Percentiles rank a stretch among this genome's conserved stretches.
phyloP scores from a whole-genome alignment of 2,113 vertebrate species.

The Ciconia maguari region DNA sequence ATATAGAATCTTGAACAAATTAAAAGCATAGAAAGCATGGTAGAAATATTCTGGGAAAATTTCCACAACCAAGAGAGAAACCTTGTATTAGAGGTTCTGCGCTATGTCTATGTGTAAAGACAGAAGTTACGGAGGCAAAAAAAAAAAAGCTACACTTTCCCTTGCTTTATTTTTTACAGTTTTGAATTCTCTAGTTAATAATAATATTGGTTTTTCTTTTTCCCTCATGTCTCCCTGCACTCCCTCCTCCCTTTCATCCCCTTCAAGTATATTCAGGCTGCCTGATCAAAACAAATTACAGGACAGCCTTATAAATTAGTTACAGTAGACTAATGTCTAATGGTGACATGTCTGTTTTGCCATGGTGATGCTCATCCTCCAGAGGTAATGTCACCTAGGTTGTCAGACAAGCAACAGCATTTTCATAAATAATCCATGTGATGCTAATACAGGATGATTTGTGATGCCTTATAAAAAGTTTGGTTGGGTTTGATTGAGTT shows the following conservation, averaged over 20 bases:
- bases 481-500: conserved; percentile 54
- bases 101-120: background rate
- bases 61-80: background rate
- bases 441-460: conserved; percentile 70
- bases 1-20: background rate
- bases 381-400: conserved; percentile 71
- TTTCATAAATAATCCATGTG: conserved; percentile 75
- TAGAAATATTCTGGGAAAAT: background rate
- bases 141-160: background rate
- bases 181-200: conserved; percentile 38
- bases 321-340: conserved; percentile 71
- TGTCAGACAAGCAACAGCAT: conserved; percentile 72
- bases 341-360: conserved; percentile 71
- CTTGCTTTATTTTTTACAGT: background rate
- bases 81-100: background rate
- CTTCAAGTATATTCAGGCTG: conserved; percentile 52
- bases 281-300: conserved; percentile 74
- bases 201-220: conserved; percentile 22
- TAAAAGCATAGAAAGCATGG: background rate
- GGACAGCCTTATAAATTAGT: conserved; percentile 75
- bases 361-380: conserved; percentile 71
- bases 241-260: conserved; percentile 52
- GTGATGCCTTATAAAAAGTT: conserved; percentile 65
- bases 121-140: background rate
- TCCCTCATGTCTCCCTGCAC: background rate